Percentiles rank a stretch among this genome's conserved stretches.
These are phyloP conservation scores for Lampris incognitus DNA, from an alignment of 2,113 vertebrate species.

Conservation along the genomic window DNA sequence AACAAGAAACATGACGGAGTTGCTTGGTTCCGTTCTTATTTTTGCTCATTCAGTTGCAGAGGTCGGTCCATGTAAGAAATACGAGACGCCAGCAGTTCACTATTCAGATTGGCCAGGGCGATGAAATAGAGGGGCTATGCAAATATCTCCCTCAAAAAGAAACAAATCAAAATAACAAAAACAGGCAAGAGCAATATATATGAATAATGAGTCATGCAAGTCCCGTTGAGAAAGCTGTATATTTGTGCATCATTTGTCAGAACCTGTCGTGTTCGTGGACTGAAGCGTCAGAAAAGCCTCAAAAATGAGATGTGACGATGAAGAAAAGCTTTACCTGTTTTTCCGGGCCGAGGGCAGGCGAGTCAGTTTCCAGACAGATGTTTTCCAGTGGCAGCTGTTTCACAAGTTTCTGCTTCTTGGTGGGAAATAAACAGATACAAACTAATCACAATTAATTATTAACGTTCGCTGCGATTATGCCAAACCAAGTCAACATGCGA, in stretches of 20 bases:
- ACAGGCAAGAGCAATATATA: no score
- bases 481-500: constrained; percentile 21
- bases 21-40: no score
- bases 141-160: neutral
- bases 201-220: no score
- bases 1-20: no score
- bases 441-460: constrained; percentile 28
- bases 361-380: constrained; percentile 95
- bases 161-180: no score
- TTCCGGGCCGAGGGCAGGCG: constrained; percentile 93
- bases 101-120: no score
- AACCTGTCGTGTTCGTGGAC: neutral
- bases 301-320: neutral
- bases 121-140: neutral
- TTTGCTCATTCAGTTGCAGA: no score
- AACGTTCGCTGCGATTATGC: constrained; percentile 20
- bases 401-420: constrained; percentile 97
- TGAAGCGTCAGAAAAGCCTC: neutral
- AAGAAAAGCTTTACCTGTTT: constrained; percentile 86
- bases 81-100: no score
- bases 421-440: constrained; percentile 68
- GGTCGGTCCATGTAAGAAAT: neutral
- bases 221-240: no score
- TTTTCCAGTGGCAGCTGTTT: constrained; percentile 92
- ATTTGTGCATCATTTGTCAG: neutral